These are phyloP conservation scores for Gallinago undulata DNA, from an alignment of 2,113 vertebrate species.

Conservation along the genomic window DNA sequence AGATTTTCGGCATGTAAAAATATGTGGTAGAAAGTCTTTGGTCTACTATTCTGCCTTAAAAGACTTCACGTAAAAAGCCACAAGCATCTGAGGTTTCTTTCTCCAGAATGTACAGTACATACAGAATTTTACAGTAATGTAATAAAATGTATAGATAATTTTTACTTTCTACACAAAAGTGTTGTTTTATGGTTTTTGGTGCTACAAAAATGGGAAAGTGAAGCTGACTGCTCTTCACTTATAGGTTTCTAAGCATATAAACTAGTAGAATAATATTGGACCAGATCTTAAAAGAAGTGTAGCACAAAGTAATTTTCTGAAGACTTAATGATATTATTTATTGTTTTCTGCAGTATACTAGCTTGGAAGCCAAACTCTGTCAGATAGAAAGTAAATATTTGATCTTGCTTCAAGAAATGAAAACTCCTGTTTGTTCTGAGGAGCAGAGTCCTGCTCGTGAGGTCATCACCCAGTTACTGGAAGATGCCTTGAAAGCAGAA, in stretches of 20 bases:
- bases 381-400: slow-evolving; percentile 97
- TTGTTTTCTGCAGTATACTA: slow-evolving; percentile 78
- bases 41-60: background rate
- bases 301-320: background rate
- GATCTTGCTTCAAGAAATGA: slow-evolving; percentile 94
- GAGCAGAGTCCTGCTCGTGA: slow-evolving; percentile 83
- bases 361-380: slow-evolving; percentile 93
- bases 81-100: background rate
- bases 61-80: background rate
- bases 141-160: background rate
- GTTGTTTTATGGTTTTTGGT: background rate
- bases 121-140: background rate
- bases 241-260: background rate
- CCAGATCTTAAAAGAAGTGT: background rate
- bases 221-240: background rate
- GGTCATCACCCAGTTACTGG: slow-evolving; percentile 89
- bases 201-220: background rate
- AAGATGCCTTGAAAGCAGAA: slow-evolving; percentile 92
- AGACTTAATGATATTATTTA: background rate
- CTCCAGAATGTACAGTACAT: background rate
- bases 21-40: background rate
- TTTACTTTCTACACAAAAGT: background rate
- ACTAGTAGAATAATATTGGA: background rate
- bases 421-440: slow-evolving; percentile 86
- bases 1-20: background rate